phyloP scores from a whole-genome alignment of 2,113 vertebrate species.

The Gnathonemus echidnorhynchus region DNA sequence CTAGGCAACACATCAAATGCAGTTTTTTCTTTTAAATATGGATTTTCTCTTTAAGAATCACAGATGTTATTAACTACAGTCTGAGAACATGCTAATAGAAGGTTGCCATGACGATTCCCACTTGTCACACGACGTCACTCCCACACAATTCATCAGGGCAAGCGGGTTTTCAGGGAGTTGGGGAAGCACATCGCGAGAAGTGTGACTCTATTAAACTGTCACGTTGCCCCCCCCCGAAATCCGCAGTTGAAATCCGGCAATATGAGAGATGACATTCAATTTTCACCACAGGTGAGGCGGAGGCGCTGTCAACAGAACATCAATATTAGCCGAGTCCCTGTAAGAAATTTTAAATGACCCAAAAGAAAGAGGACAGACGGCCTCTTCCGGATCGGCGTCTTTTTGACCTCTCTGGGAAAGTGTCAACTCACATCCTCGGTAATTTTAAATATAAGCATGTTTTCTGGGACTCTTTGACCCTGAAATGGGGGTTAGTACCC shows the following conservation, averaged over 20 bases:
- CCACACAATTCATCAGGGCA: slow-evolving; percentile 15
- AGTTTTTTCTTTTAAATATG: not conserved
- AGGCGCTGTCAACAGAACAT: not conserved
- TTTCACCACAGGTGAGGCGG: not conserved
- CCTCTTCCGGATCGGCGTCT: not conserved
- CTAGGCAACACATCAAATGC: not conserved
- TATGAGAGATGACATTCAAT: slow-evolving; percentile 11
- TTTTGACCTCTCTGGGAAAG: not conserved
- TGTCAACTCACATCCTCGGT: not conserved
- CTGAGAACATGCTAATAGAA: slow-evolving; percentile 16
- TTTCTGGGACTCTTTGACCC: not conserved
- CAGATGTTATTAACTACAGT: slow-evolving; percentile 2
- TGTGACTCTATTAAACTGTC: slow-evolving; percentile 13
- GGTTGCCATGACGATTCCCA: slow-evolving; percentile 18
- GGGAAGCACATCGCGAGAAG: not conserved
- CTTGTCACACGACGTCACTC: slow-evolving; percentile 18
- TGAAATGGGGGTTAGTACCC: not conserved
- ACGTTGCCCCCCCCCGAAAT: not conserved
- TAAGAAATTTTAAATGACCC: slow-evolving; percentile 5
- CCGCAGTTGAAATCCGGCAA: not conserved
- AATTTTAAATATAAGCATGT: not conserved
- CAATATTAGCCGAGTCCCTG: not conserved
- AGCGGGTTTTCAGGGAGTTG: not conserved
- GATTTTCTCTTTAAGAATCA: slow-evolving; percentile 8
- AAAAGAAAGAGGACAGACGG: not conserved